Percentiles rank a stretch among this genome's conserved stretches.
Conservation (phyloP, 2,888 invertebrate genomes). For the Mechanitis mazaeus region DNA sequence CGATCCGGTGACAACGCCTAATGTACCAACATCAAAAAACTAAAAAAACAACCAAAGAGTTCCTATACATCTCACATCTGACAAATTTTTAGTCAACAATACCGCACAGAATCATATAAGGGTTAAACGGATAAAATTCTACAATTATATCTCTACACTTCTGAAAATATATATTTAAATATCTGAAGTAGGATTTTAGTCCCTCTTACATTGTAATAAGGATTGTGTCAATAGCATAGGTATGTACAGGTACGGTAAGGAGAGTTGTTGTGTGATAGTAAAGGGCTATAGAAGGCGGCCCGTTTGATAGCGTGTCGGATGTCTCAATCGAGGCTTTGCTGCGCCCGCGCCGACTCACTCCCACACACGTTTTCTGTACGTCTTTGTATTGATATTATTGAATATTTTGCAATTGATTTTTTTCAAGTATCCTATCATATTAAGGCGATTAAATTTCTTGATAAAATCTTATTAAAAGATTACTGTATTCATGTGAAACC, state of each 20-base stretch:
- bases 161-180: constrained; percentile 14
- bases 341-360: constrained; percentile 42
- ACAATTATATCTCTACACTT: constrained; percentile 34
- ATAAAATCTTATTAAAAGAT: constrained; percentile 12
- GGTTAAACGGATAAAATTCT: constrained; percentile 63
- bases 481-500: background rate
- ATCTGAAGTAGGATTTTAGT: constrained; percentile 24
- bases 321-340: constrained; percentile 69
- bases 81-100: constrained; percentile 72
- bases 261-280: constrained; percentile 46
- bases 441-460: constrained; percentile 26
- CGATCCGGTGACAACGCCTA: constrained; percentile 56
- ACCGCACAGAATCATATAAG: constrained; percentile 56
- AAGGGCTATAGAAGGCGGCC: constrained; percentile 66
- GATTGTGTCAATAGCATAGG: constrained; percentile 18
- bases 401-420: constrained; percentile 29
- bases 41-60: constrained; percentile 37
- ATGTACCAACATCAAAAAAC: constrained; percentile 50
- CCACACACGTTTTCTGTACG: constrained; percentile 39
- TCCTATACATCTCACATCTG: constrained; percentile 65
- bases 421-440: constrained; percentile 24
- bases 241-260: constrained; percentile 33
- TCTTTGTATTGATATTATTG: constrained; percentile 29
- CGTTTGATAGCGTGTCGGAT: constrained; percentile 71
- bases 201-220: constrained; percentile 30